These are phyloP conservation scores for Dasysyrphus tricinctus DNA, from an alignment of 2,888 invertebrate genomes.

Conservation along the genomic window DNA sequence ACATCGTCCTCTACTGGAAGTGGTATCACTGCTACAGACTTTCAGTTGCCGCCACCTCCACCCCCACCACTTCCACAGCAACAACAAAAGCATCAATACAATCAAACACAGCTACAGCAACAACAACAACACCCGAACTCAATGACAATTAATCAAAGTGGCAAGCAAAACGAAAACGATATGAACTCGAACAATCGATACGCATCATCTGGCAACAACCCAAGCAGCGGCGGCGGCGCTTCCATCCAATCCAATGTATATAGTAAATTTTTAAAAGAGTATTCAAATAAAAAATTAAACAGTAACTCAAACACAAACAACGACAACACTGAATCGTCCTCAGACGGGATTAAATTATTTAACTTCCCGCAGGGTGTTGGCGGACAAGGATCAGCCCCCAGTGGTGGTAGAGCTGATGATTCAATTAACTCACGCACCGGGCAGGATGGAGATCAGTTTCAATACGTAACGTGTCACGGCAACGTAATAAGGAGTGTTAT, in stretches of 20 bases:
- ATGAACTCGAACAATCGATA: constrained; percentile 82
- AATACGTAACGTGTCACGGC: constrained; percentile 83
- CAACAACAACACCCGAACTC: constrained; percentile 76
- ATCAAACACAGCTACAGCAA: constrained; percentile 70
- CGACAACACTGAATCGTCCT: constrained; percentile 67
- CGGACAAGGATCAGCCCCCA: constrained; percentile 64
- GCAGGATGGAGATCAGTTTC: constrained; percentile 80
- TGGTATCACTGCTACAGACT: constrained; percentile 77
- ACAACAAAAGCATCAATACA: constrained; percentile 73
- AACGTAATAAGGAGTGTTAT: constrained; percentile 83
- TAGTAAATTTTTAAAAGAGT: constrained; percentile 82
- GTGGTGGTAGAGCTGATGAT: constrained; percentile 62
- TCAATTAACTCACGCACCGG: constrained; percentile 72
- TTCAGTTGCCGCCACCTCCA: constrained; percentile 77
- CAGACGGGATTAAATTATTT: constrained; percentile 67
- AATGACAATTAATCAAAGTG: constrained; percentile 76
- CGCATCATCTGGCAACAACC: constrained; percentile 63
- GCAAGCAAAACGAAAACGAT: constrained; percentile 81
- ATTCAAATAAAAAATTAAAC: constrained; percentile 78
- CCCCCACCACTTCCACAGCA: constrained; percentile 77
- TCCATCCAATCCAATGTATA: constrained; percentile 77
- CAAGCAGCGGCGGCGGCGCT: constrained; percentile 56
- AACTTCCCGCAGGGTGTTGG: constrained; percentile 65
- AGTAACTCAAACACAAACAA: constrained; percentile 67
- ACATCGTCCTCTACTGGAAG: constrained; percentile 78